phyloP scores from a whole-genome alignment of 2,797 vertebrate species.

The Arctocebus calabarensis region DNA sequence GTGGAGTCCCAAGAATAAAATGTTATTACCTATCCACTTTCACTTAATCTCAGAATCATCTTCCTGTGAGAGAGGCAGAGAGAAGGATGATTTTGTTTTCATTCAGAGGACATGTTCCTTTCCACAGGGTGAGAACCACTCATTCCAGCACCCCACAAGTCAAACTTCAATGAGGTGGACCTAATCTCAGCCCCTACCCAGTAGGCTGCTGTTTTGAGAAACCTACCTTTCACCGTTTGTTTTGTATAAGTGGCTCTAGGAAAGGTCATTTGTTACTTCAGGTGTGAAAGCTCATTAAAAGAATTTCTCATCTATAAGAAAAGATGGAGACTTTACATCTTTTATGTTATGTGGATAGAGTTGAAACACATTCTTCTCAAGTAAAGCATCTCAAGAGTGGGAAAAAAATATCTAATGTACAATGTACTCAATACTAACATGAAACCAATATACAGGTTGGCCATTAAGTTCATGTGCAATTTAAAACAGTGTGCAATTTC shows the following conservation, averaged over 20 bases:
- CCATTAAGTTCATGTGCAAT: too few species aligned
- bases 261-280: slow-evolving; percentile 60
- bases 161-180: not conserved
- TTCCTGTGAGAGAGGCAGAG: not conserved
- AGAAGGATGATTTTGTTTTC: not conserved
- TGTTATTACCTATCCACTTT: not conserved
- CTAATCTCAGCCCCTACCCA: not conserved
- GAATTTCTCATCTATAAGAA: not conserved
- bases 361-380: too few species aligned
- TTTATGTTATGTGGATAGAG: too few species aligned
- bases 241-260: slow-evolving; percentile 36
- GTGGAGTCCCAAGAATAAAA: not conserved
- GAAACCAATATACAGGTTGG: too few species aligned
- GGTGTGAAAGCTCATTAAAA: slow-evolving; percentile 71
- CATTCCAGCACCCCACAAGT: not conserved
- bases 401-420: too few species aligned
- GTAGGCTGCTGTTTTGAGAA: not conserved
- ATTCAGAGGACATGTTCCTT: slow-evolving; percentile 16
- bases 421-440: too few species aligned
- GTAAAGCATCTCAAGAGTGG: too few species aligned
- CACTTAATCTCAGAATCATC: not conserved
- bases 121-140: not conserved
- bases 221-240: not conserved
- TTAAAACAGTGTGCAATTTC: too few species aligned
- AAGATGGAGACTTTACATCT: too few species aligned